Percentiles rank a stretch among this genome's conserved stretches.
These are phyloP conservation scores for Poecile montanus DNA, from an alignment of 2,797 vertebrate genomes.

Conservation along the genomic window DNA sequence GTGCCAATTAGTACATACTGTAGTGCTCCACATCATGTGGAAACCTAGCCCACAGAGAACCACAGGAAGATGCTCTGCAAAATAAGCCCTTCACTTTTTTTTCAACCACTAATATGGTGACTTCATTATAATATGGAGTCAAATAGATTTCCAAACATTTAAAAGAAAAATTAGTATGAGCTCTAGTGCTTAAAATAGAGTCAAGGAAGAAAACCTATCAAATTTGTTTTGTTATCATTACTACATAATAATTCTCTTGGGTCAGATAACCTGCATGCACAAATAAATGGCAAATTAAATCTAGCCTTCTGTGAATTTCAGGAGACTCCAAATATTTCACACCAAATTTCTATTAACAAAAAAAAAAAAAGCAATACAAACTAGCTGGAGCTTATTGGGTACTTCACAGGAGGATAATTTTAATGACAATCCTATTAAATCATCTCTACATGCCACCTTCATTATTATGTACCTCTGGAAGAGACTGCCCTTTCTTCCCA, in stretches of 20 bases:
- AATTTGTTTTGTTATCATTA: background rate
- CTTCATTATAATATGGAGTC: constrained; percentile 6
- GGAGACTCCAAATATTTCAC: background rate
- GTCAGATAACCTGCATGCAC: background rate
- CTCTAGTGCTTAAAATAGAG: background rate
- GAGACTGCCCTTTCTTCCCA: background rate
- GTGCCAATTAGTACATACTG: background rate
- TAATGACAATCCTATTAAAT: constrained; percentile 38
- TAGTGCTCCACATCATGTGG: background rate
- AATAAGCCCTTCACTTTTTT: background rate
- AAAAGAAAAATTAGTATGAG: background rate
- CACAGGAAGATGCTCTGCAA: background rate
- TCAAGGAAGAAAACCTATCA: background rate
- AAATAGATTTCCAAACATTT: background rate
- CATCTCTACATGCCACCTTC: background rate
- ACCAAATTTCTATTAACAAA: background rate
- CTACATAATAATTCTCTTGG: background rate
- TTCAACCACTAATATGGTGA: background rate
- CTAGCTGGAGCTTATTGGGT: background rate
- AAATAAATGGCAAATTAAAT: constrained; percentile 12
- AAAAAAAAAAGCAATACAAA: background rate
- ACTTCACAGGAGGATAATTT: constrained; percentile 33
- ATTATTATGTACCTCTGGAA: constrained; percentile 5
- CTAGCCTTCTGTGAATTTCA: background rate
- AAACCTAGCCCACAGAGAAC: background rate